phyloP scores from a whole-genome alignment of 2,888 invertebrate genomes.

The Drosophila paranaensis region DNA sequence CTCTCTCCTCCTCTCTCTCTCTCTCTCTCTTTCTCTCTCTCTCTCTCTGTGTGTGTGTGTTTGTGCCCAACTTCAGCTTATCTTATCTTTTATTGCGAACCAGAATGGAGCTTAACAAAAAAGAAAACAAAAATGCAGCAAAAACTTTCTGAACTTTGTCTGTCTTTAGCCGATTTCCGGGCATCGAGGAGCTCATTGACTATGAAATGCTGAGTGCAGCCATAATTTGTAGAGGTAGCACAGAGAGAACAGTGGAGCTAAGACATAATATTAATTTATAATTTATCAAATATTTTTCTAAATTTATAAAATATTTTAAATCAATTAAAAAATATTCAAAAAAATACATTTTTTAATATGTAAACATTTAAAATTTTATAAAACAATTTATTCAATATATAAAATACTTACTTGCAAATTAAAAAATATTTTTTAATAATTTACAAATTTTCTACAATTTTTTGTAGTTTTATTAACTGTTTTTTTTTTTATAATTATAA shows the following conservation, averaged over 20 bases:
- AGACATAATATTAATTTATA: neutral
- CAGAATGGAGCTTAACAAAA: conserved; percentile 52
- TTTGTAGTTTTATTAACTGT: no score
- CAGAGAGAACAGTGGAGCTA: conserved; percentile 12
- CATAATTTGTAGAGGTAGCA: conserved; percentile 16
- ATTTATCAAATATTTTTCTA: neutral
- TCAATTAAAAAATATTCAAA: no score
- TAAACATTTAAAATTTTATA: no score
- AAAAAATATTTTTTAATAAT: no score
- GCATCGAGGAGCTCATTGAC: conserved; percentile 42
- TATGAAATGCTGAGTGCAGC: conserved; percentile 41
- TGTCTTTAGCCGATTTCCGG: conserved; percentile 40
- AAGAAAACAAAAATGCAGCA: conserved; percentile 2
- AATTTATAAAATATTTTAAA: neutral
- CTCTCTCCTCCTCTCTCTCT: no score
- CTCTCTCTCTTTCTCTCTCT: no score
- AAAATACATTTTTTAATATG: no score
- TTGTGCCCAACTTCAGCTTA: conserved; percentile 56
- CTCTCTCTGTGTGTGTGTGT: no score
- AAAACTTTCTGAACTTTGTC: conserved; percentile 64
- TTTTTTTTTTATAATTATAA: no score
- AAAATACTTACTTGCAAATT: no score
- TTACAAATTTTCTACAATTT: no score
- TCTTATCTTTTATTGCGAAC: conserved; percentile 51
- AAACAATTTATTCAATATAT: no score